Base-by-base conservation (phyloP, 2,113 vertebrate species). In the Ptilonorhynchus violaceus region DNA sequence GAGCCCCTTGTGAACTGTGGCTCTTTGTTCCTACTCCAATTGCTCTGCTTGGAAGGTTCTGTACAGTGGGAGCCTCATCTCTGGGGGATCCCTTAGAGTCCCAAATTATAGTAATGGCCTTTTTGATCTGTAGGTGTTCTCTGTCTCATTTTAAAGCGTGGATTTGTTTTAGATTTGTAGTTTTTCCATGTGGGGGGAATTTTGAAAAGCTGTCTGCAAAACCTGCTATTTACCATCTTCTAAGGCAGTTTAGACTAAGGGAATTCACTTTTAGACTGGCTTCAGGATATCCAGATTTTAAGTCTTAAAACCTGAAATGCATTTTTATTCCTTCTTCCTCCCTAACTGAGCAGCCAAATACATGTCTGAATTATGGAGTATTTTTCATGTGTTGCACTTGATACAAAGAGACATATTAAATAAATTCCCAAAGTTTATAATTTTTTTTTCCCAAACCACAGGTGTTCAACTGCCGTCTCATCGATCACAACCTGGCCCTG, bases 401-500 rank as follows among this genome's bases (percentile, higher is more conserved):
- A 62, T 50, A 68, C 11, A 76, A 59, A 84, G n/a, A 88, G 21
- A 55, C 13, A 55, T 56, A 23, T 22, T 9, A 52, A 37, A 67
- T 19, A 31, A 88, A 86, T 84, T 33, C 28, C n/a, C 75, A 1
- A 82, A 28, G 5, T 60, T 80, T 41, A 3, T 13, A 2, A 4
- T 3, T 35, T 18, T 13, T 13, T 27, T 5, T 11, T 3, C 31
- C 31, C 16, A 46, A 80, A 56, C 73, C 9, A 4, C 74, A 99
- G 99, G 98, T 99, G 58, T 99, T 99, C 75, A 99, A 93, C 95
- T 99, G 98, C 97, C 99, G 98, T 59, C 86, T 98, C 80, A 98
- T 99, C 15, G 99, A 99, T 82, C 98, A 98, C 70, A 96, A 98
- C 63, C 97, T 99, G 96, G 99, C 99, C 5, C 78, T 99, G 73